Evolutionary conservation across 2,888 invertebrate species (phyloP).

Genomic region (Metopia argyrocephala): DNA sequence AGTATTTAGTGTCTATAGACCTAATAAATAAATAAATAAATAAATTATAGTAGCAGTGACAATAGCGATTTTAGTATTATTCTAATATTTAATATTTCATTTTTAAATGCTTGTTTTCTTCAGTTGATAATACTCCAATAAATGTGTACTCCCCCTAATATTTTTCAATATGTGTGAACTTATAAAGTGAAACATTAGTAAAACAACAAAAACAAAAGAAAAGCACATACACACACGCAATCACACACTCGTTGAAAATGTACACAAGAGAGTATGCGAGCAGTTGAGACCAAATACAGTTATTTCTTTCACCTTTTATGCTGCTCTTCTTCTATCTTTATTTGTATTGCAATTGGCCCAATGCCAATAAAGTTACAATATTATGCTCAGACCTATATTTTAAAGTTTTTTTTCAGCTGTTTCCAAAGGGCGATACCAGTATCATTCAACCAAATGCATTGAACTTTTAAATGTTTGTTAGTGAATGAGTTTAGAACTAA

Average conservation of each 20-base stretch:
- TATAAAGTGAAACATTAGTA: too few species aligned
- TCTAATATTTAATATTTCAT: too few species aligned
- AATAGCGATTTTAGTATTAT: too few species aligned
- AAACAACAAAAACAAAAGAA: background rate
- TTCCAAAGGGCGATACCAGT: background rate
- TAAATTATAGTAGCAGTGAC: too few species aligned
- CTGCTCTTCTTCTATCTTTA: constrained; percentile 9
- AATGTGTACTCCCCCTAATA: too few species aligned
- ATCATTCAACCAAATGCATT: constrained; percentile 16
- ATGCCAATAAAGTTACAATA: constrained; percentile 58
- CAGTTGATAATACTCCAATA: too few species aligned
- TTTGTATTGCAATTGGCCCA: constrained; percentile 52
- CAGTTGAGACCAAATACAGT: constrained; percentile 37
- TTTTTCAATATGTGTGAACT: too few species aligned
- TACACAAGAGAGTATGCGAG: background rate
- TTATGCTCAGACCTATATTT: background rate
- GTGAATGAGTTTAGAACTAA: background rate
- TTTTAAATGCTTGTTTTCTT: too few species aligned
- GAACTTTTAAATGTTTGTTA: background rate
- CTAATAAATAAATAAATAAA: too few species aligned
- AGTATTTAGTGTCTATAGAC: too few species aligned
- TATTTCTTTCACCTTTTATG: constrained; percentile 58
- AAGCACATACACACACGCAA: background rate
- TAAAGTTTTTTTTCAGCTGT: background rate
- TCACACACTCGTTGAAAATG: background rate